Conservation (phyloP, 2,797 vertebrate species). For the Sebastes oblongus region DNA sequence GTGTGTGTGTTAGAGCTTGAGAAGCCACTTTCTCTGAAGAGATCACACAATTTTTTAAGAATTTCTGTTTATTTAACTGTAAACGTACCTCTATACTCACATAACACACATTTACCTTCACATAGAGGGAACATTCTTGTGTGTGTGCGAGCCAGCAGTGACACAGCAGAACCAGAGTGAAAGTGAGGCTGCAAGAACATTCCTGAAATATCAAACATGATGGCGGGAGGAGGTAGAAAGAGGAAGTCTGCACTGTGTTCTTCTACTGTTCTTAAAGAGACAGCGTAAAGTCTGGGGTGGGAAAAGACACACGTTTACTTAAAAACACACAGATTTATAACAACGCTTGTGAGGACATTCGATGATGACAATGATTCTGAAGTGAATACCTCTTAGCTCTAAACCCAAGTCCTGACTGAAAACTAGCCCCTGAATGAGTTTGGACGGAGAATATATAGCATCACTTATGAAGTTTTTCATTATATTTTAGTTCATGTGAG, state of each 20-base stretch:
- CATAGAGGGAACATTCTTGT: background rate
- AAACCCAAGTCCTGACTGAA: background rate
- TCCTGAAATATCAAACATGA: conserved; percentile 66
- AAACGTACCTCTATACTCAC: background rate
- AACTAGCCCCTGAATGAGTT: no score
- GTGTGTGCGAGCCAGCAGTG: conserved; percentile 30
- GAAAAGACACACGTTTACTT: background rate
- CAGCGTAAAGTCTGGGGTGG: background rate
- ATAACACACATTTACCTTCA: background rate
- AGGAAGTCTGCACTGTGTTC: conserved; percentile 44
- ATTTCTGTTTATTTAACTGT: background rate
- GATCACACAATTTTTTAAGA: background rate
- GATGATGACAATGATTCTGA: background rate
- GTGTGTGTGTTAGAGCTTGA: conserved; percentile 1
- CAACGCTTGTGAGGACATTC: background rate
- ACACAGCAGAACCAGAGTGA: conserved; percentile 56
- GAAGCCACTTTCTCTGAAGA: background rate
- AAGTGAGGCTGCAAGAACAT: conserved; percentile 60
- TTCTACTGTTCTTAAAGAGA: conserved; percentile 56
- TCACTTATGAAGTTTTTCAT: no score
- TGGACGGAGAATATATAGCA: background rate
- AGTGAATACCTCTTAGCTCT: background rate
- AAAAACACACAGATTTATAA: background rate
- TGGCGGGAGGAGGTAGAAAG: conserved; percentile 37
- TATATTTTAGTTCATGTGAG: background rate